Evolutionary conservation across 2,888 invertebrate genomes (phyloP), one percentile per base, ranked within the genome.

Genomic region (Elmis aenea): DNA sequence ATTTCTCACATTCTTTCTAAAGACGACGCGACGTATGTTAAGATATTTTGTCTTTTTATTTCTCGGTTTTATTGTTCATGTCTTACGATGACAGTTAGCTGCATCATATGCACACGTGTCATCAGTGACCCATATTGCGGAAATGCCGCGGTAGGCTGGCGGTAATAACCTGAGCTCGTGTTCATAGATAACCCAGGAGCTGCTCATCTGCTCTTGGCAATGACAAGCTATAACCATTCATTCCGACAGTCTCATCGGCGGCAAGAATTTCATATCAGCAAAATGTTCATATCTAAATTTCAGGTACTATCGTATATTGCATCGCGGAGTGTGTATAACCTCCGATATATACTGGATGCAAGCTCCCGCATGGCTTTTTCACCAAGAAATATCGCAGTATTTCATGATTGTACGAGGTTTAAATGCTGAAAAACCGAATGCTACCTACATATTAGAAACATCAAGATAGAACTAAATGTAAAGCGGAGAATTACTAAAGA

Each of bases 191-290:
- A 52, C 46, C 45, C 38, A 41, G 41, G 41, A 38, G 43, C 33
- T 36, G 46, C 50, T 46, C 51, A 48, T 54, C 52, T 48, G 46
- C 50, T 42, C 36, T 45, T 47, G 50, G 51, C 52, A 54, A 54
- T 49, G 54, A 53, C 54, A 49, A 35, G 49, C 48, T 46, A 53
- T 54, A 54, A 54, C 54, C 54, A 48, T 54, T 50, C 54, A 51
- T 54, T 45, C 45, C 45, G 38, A 40, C 42, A 37, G 38, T 36
- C 43, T 48, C 51, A 44, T 48, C 47, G 51, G 46, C 45, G 45
- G 46, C 43, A 38, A 47, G 46, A 45, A 52, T 50, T 53, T 54
- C 52, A 51, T 53, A 54, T 53, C 52, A 49, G 48, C 50, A 45
- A 39, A 52, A 52, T 45, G 50, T 42, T 50, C 50, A 45, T 50